Base-by-base conservation (phyloP, 2,797 vertebrate genomes). In the Synanceia verrucosa region DNA sequence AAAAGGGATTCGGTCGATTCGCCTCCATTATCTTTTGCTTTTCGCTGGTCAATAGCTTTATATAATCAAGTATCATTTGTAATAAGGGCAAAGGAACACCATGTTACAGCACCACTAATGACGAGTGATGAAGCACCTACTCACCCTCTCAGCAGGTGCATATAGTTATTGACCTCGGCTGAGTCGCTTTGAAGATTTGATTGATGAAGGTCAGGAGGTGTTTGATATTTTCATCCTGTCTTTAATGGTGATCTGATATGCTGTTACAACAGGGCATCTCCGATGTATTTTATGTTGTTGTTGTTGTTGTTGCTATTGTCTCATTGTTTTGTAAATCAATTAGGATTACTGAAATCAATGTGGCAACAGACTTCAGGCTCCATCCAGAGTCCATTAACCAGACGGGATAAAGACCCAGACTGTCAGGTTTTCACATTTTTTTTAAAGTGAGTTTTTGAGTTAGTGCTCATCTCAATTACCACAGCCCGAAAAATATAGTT, bases 1-100 rank as follows among this genome's bases (percentile, higher is more conserved):
- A 33, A 21, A 65, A 31, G 18, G 41, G 41, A 65, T 81, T 63
- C 58, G 44, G 70, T 80, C 53, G 7, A 76, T 79, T 62, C 47
- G 23, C 48, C 62, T 77, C 57, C 48, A 62, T 75, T 68, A 57
- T 76, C 26, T 65, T 64, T 72, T 58, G 28, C 63, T 58, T 79
- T 34, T 41, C 5, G 3, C 63, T n/a, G 19, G 28, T 77, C 70
- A 51, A 57, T 85, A 48, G 61, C 43, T 69, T 65, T 31, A 52
- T 57, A 26, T 69, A 73, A 73, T 66, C 19, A 47, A 2, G 33
- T 56, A 9, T 63, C n/a, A 65, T 67, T 78, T 52, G 39, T 37
- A 33, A 19, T 55, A 43, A 71, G 31, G 31, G 51, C 29, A 37
- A 59, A 60, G 28, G 43, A 68, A 53, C 58, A 28, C n/a, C 24